These are phyloP conservation scores for Sisor rabdophorus DNA, from an alignment of 2,113 vertebrate genomes.

Conservation along the genomic window DNA sequence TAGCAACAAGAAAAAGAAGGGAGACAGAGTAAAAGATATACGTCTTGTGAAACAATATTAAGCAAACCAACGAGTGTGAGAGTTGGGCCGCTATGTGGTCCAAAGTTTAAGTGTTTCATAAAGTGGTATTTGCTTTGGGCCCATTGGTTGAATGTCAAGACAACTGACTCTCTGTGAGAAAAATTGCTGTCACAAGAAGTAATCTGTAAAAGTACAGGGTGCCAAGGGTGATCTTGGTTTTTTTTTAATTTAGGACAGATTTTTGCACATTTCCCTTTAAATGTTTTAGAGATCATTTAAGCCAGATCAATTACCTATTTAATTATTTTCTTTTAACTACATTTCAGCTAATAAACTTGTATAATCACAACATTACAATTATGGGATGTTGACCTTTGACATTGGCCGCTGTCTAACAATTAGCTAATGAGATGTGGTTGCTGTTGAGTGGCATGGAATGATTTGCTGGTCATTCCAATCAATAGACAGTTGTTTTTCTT, in stretches of 20 bases:
- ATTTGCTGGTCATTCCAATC: too few species aligned
- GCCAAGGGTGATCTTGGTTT: slow-evolving; percentile 11
- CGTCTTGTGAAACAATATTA: slow-evolving; percentile 37
- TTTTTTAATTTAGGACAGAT: too few species aligned
- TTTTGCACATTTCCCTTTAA: too few species aligned
- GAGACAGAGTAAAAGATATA: slow-evolving; percentile 10
- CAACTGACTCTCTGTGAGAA: slow-evolving; percentile 27
- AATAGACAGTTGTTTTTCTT: too few species aligned
- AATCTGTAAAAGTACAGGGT: neutral
- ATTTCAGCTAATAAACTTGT: neutral
- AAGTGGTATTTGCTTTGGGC: slow-evolving; percentile 32
- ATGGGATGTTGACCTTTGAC: too few species aligned
- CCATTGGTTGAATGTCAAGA: slow-evolving; percentile 19
- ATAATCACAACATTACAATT: neutral
- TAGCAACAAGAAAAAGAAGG: slow-evolving; percentile 59
- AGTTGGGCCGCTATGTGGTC: neutral
- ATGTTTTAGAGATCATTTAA: too few species aligned
- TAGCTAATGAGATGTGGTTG: too few species aligned
- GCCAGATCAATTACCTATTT: neutral
- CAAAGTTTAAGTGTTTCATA: slow-evolving; percentile 38
- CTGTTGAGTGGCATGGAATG: too few species aligned
- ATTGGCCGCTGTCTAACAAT: too few species aligned
- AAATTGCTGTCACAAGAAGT: slow-evolving; percentile 18
- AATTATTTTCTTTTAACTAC: neutral
- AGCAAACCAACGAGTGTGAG: neutral